A percentile compares a stretch with the other conserved stretches of the same genome.
phyloP scores from a whole-genome alignment of 2,797 vertebrate genomes.

The Balearica regulorum region DNA sequence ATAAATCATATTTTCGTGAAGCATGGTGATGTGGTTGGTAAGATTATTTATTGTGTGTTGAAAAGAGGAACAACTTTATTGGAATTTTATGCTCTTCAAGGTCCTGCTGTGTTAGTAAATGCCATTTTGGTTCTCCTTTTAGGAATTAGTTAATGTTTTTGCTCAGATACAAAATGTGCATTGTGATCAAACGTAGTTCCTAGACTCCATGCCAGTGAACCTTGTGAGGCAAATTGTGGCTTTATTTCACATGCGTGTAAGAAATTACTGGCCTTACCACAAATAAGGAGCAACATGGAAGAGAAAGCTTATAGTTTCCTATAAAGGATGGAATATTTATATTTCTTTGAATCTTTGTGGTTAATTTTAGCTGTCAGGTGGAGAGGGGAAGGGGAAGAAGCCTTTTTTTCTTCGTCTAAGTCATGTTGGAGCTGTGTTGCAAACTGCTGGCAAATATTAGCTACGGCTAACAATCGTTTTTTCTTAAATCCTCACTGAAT shows the following conservation, averaged over 20 bases:
- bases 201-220: background rate
- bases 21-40: background rate
- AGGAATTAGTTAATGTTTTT: background rate
- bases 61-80: background rate
- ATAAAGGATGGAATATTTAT: background rate
- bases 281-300: background rate
- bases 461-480: background rate
- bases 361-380: background rate
- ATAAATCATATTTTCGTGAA: background rate
- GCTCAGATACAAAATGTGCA: background rate
- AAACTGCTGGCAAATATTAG: background rate
- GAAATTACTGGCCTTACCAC: background rate
- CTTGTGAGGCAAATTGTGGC: background rate
- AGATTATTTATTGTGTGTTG: background rate
- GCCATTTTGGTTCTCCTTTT: background rate
- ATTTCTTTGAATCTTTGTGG: background rate
- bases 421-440: background rate
- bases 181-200: background rate
- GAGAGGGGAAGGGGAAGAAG: background rate
- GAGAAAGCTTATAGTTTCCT: background rate
- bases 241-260: background rate
- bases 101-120: background rate
- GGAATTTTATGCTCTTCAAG: background rate
- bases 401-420: background rate
- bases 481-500: background rate